A percentile compares a stretch with the other conserved stretches of the same genome.
phyloP scores from a whole-genome alignment of 2,113 vertebrate species.

The Callithrix jacchus region DNA sequence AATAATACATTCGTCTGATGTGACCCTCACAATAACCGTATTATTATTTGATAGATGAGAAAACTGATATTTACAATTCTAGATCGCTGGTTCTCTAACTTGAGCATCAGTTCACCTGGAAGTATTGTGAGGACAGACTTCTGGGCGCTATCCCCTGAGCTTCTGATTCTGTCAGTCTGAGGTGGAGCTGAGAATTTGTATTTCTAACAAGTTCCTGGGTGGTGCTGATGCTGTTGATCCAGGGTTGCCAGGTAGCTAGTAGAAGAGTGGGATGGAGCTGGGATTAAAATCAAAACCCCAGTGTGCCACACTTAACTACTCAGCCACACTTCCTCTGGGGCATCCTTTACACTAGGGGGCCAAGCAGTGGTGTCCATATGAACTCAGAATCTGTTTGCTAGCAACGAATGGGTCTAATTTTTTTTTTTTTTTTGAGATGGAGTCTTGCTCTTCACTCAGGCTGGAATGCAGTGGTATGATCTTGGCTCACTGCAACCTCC shows the following conservation, averaged over 20 bases:
- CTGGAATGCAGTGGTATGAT: too few species aligned
- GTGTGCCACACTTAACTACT: rapidly evolving
- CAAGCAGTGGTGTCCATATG: background rate
- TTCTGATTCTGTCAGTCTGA: background rate
- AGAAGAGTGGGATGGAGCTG: background rate
- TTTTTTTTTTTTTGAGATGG: background rate
- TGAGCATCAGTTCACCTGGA: background rate
- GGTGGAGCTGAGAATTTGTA: background rate
- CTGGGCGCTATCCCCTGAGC: background rate
- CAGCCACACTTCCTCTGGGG: background rate
- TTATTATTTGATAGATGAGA: background rate
- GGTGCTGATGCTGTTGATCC: background rate
- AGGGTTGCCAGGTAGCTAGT: background rate
- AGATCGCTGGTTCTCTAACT: background rate
- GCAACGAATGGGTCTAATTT: background rate
- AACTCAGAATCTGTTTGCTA: background rate
- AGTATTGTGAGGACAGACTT: background rate
- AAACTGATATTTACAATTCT: background rate
- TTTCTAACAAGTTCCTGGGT: background rate
- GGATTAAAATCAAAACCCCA: background rate
- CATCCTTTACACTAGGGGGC: background rate
- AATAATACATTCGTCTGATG: background rate
- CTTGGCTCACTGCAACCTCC: too few species aligned
- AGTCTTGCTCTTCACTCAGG: too few species aligned
- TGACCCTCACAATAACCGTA: background rate